Conservation (phyloP, 2,113 vertebrate genomes). For the Nestor notabilis region DNA sequence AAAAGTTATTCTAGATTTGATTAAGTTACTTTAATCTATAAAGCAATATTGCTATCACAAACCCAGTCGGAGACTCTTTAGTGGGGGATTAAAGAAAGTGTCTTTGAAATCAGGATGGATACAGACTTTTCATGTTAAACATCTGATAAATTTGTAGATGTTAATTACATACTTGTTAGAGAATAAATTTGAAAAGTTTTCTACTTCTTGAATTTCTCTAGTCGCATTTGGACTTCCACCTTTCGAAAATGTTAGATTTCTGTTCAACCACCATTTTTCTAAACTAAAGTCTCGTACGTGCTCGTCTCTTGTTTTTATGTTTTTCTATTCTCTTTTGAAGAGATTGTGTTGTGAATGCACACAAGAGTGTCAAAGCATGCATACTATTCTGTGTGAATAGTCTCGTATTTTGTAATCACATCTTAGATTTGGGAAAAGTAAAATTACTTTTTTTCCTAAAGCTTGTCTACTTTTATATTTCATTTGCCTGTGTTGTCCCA, state of each 20-base stretch:
- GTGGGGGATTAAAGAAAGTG: neutral
- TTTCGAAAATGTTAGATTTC: neutral
- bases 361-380: neutral
- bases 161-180: neutral
- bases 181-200: neutral
- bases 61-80: neutral
- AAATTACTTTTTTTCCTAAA: neutral
- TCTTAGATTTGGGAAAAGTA: neutral
- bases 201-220: neutral
- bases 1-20: neutral
- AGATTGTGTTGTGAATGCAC: neutral
- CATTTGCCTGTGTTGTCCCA: accelerated
- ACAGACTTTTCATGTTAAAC: neutral
- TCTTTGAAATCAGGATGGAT: neutral
- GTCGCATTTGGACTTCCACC: neutral
- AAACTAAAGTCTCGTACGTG: neutral
- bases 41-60: neutral
- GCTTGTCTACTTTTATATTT: neutral
- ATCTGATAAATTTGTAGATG: neutral
- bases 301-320: neutral
- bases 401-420: neutral
- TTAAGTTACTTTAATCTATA: neutral
- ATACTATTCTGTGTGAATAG: neutral
- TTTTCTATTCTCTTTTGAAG: neutral
- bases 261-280: neutral